Evolutionary conservation across 2,113 vertebrate genomes (phyloP).

Genomic region (Capreolus pygargus): DNA sequence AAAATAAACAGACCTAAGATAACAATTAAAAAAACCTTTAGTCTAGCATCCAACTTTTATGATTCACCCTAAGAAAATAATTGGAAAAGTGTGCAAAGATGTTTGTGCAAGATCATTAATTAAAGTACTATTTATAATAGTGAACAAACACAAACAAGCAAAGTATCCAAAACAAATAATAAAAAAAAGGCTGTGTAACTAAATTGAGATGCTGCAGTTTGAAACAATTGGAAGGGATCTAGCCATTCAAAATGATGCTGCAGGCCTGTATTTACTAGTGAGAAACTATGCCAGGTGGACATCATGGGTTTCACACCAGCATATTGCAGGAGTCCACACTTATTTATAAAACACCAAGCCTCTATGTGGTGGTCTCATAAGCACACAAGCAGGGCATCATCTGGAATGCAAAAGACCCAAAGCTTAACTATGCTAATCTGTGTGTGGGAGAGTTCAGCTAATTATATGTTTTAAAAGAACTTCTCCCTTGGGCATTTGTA

Average conservation of each 20-base stretch:
- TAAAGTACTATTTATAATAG: not conserved
- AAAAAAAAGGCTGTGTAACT: not conserved
- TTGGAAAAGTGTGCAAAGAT: not conserved
- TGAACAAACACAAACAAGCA: not conserved
- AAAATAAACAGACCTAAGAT: not conserved
- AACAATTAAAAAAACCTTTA: not conserved
- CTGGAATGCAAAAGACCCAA: not conserved
- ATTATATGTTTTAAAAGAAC: not conserved
- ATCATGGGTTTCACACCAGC: rapidly evolving
- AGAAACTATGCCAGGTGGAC: rapidly evolving
- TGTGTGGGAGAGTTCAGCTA: not conserved
- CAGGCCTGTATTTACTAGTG: rapidly evolving
- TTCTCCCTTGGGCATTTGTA: not conserved
- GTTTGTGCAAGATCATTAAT: not conserved
- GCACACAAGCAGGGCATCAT: not conserved
- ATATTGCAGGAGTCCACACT: rapidly evolving
- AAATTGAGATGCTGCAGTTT: rapidly evolving
- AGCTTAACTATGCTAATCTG: no score
- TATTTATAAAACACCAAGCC: rapidly evolving
- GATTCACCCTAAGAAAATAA: conserved; percentile 41
- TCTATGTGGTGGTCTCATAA: rapidly evolving
- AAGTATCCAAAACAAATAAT: not conserved
- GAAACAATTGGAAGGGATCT: rapidly evolving
- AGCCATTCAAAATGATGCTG: rapidly evolving
- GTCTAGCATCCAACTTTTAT: not conserved